These are phyloP conservation scores for Diachasmimorpha longicaudata DNA, from an alignment of 1,140 invertebrate genomes.

Conservation along the genomic window DNA sequence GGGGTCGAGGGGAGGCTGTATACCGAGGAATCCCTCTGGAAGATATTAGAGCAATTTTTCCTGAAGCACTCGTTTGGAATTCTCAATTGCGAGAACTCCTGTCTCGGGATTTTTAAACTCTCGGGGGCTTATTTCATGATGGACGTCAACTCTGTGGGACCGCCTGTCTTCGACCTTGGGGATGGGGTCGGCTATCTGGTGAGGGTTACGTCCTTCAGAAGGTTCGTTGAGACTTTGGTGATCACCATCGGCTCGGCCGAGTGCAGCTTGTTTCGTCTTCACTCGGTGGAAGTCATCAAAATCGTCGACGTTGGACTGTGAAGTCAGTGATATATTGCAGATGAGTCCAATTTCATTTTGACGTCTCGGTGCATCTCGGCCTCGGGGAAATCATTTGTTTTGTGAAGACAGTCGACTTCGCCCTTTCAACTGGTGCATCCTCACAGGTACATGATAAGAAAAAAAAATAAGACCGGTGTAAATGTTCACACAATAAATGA, in stretches of 20 bases:
- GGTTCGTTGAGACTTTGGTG: constrained; percentile 40
- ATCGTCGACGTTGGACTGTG: constrained; percentile 31
- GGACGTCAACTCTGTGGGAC: constrained; percentile 44
- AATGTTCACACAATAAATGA: background rate
- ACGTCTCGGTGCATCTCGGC: no score
- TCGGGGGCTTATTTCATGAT: constrained; percentile 48
- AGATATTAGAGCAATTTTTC: constrained; percentile 39
- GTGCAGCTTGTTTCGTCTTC: constrained; percentile 43
- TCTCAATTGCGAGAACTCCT: constrained; percentile 43
- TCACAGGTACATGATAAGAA: background rate
- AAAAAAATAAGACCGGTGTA: background rate
- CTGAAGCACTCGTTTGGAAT: constrained; percentile 39
- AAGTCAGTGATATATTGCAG: background rate
- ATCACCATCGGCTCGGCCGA: constrained; percentile 44
- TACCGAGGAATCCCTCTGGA: constrained; percentile 37
- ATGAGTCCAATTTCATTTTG: background rate
- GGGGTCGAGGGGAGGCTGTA: constrained; percentile 40
- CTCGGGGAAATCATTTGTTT: no score
- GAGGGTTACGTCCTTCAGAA: constrained; percentile 38
- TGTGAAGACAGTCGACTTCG: no score
- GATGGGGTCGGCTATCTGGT: constrained; percentile 41
- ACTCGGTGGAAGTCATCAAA: constrained; percentile 44
- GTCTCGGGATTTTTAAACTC: constrained; percentile 47
- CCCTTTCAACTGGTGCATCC: background rate
- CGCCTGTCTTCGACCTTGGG: constrained; percentile 45